phyloP scores from a whole-genome alignment of 2,888 invertebrate species.

The Bugula neritina region DNA sequence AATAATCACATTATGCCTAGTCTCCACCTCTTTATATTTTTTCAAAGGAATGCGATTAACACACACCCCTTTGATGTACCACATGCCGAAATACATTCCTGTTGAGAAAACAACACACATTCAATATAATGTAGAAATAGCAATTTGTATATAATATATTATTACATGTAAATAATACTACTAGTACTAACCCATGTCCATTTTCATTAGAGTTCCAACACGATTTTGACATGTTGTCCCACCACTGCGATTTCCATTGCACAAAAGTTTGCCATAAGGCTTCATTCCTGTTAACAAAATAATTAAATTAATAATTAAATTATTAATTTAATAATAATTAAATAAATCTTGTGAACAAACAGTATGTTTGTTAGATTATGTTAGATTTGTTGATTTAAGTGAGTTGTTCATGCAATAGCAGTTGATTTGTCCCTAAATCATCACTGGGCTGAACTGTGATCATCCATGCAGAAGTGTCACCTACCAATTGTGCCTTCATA shows the following conservation, averaged over 20 bases:
- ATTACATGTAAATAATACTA: neutral
- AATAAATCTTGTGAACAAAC: no score
- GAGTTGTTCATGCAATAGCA: no score
- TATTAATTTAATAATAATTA: no score
- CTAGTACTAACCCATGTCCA: neutral
- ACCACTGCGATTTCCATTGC: neutral
- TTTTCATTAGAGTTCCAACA: constrained; percentile 20
- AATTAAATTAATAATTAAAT: no score
- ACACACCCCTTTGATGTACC: neutral
- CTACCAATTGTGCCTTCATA: no score
- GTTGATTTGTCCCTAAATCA: no score
- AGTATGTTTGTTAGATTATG: no score
- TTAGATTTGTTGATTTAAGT: no score
- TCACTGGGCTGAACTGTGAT: no score
- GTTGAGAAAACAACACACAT: neutral
- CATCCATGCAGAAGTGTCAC: no score
- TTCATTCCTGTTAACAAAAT: constrained; percentile 4
- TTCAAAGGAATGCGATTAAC: constrained; percentile 4
- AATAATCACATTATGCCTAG: neutral
- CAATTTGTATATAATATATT: neutral
- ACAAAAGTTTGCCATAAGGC: constrained; percentile 4
- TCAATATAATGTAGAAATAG: no score
- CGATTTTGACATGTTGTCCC: neutral
- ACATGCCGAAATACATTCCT: constrained; percentile 16
- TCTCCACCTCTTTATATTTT: constrained; percentile 1